phyloP scores from a whole-genome alignment of 2,113 vertebrate species.

The Butorides virescens region DNA sequence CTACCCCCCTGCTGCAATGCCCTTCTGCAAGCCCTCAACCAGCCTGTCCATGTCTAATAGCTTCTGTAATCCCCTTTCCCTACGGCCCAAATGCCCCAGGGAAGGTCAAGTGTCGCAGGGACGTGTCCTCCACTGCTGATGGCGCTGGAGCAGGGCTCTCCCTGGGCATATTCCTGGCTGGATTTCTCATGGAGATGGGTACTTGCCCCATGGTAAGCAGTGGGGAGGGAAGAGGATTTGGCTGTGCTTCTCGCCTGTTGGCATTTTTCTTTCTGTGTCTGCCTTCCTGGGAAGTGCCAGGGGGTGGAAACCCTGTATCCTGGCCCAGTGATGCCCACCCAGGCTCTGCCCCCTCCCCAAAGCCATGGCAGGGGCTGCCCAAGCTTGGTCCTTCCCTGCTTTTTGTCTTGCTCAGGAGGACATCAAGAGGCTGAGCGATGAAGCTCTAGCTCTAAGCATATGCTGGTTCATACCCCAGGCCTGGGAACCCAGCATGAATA shows the following conservation, averaged over 20 bases:
- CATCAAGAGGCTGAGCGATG: fast-evolving
- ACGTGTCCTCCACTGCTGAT: fast-evolving
- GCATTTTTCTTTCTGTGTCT: neutral
- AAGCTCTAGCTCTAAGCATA: fast-evolving
- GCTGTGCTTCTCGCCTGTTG: neutral
- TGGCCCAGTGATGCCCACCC: neutral
- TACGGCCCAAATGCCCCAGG: neutral
- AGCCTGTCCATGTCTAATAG: fast-evolving
- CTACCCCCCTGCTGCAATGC: fast-evolving
- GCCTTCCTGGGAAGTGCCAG: fast-evolving
- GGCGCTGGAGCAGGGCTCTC: neutral
- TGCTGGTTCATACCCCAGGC: neutral
- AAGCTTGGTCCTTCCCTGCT: neutral
- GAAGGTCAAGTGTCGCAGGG: fast-evolving
- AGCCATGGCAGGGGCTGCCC: fast-evolving
- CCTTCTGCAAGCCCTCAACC: neutral
- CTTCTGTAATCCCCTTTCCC: too few species aligned
- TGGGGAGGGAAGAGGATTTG: neutral
- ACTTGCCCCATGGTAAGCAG: neutral
- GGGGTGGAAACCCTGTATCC: neutral
- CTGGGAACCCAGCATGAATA: neutral
- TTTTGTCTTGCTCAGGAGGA: neutral
- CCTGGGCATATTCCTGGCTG: neutral
- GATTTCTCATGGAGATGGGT: neutral
- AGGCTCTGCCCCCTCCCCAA: neutral